Percentiles rank a stretch among this genome's conserved stretches.
phyloP scores from a whole-genome alignment of 2,888 invertebrate species.

The Caradrina clavipalpis region DNA sequence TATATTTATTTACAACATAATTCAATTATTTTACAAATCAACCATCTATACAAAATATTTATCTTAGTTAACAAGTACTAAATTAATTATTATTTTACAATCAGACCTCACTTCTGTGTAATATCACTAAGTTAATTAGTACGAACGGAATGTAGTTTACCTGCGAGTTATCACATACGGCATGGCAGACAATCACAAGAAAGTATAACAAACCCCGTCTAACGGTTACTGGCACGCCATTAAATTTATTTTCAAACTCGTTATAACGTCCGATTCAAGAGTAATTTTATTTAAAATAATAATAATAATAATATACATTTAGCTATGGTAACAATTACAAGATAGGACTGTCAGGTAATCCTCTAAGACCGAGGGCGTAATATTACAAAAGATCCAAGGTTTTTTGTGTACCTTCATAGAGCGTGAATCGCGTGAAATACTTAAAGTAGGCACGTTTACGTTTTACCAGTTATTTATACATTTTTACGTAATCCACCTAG shows the following conservation, averaged over 20 bases:
- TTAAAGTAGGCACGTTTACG: constrained; percentile 43
- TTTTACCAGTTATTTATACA: constrained; percentile 62
- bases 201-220: constrained; percentile 65
- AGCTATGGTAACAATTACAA: constrained; percentile 87
- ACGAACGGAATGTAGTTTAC: constrained; percentile 82
- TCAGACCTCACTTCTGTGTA: constrained; percentile 85
- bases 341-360: constrained; percentile 70
- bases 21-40: constrained; percentile 87
- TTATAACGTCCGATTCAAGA: constrained; percentile 64
- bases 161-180: constrained; percentile 86
- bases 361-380: constrained; percentile 44
- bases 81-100: constrained; percentile 87
- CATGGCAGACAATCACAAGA: constrained; percentile 83
- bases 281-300: constrained; percentile 73
- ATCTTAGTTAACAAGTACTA: constrained; percentile 89
- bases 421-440: constrained; percentile 54
- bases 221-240: constrained; percentile 41
- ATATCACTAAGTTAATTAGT: constrained; percentile 82
- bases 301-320: constrained; percentile 78
- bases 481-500: constrained; percentile 58
- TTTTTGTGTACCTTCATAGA: constrained; percentile 51
- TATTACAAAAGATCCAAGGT: constrained; percentile 43
- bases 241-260: constrained; percentile 56
- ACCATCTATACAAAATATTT: constrained; percentile 90
- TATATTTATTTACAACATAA: constrained; percentile 90